Percentiles rank a stretch among this genome's conserved stretches.
Conservation (phyloP, 1,140 invertebrate genomes). For the Rhagoletis pomonella region DNA sequence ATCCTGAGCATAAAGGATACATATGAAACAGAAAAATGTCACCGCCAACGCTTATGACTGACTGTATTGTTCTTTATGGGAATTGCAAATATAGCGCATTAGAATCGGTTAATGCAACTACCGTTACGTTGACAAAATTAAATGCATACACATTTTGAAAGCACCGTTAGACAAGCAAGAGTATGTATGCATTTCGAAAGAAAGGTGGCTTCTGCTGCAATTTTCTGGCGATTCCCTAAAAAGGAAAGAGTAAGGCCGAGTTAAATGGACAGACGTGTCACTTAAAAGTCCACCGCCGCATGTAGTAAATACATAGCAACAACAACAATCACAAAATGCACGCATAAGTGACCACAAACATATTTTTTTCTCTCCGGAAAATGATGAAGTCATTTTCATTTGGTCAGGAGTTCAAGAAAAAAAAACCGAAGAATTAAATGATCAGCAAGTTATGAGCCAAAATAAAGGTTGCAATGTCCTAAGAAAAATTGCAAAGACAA, state of each 20-base stretch:
- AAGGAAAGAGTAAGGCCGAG: neutral
- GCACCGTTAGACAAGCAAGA: constrained; percentile 14
- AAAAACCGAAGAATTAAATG: neutral
- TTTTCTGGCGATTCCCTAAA: constrained; percentile 10
- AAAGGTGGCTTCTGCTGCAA: neutral
- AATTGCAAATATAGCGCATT: constrained; percentile 21
- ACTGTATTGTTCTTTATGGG: constrained; percentile 8
- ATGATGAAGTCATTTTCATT: constrained; percentile 5
- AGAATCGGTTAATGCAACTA: constrained; percentile 35
- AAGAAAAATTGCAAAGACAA: neutral
- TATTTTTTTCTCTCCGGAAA: neutral
- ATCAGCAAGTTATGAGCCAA: constrained; percentile 14
- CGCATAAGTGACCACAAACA: constrained; percentile 29
- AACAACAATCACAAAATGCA: neutral
- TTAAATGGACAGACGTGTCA: neutral
- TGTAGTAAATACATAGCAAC: neutral
- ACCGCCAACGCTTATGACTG: neutral
- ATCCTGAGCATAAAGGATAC: neutral
- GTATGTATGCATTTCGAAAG: neutral
- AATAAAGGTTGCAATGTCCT: neutral
- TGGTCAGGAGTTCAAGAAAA: neutral
- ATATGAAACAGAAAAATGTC: neutral
- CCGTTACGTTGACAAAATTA: constrained; percentile 27
- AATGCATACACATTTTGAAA: neutral
- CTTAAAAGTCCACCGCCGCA: neutral